Base-by-base conservation (phyloP, 2,888 invertebrate genomes). In the Coecobrya sp. region DNA sequence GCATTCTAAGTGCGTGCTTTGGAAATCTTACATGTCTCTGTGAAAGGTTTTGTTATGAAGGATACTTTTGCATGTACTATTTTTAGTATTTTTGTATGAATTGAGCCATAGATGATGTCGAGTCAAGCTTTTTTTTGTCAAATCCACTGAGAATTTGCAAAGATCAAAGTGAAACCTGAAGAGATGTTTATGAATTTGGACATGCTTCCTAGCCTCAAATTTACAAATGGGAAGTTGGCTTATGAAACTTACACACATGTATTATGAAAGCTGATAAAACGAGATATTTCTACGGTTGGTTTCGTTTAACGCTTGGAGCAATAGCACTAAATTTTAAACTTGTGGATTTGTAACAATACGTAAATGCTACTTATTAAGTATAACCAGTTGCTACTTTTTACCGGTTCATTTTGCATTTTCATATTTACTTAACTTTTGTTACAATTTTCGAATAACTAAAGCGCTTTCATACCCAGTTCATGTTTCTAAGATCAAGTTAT, bases 61-160 rank as follows among this genome's bases (percentile, higher is more conserved):
- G 19, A 22, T 59, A 22, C 62, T 62, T 30, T 55, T 19, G 1
- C n/a, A 16, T 79, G 5, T 30, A 10, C 16, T n/a, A n/a, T n/a
- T n/a, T n/a, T n/a, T n/a, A 84, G 62, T 55, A 30, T 45, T 86
- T 70, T 86, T 30, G 22, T 42, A 36, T 73, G 73, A 76, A 59
- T 62, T 59, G 82, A 82, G 62, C 62, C 81, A 42, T 36, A 55
- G 30, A 81, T 81, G 84, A 89, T 84, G 84, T 30, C 25, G 59
- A 85, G 85, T 90, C 89, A 45, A 70, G 89, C 81, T 84, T 90
- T 85, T 90, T 85, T 73, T 89, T 45, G 84, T 59, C 19, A 85
- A 85, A 85, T 85, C 90, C 90, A 85, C 90, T 49, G 90, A 90
- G 90, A 90, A 84, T 90, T 90, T 73, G 52, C 59, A 59, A 90